Percentiles rank a stretch among this genome's conserved stretches.
Evolutionary conservation across 2,888 invertebrate genomes (phyloP).

Genomic region (Lithophane ornitopus): DNA sequence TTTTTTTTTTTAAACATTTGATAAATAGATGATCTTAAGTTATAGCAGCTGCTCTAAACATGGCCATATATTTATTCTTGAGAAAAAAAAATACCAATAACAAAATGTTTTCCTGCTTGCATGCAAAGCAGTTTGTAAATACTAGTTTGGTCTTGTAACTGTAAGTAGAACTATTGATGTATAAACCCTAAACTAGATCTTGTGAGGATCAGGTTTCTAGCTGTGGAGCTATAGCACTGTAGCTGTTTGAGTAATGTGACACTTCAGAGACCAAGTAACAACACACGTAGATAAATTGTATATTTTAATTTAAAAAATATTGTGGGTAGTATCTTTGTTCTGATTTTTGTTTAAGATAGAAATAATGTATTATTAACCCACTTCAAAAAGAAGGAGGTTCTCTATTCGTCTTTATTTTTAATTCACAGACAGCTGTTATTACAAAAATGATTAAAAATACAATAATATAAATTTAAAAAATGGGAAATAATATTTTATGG

Average conservation of each 20-base stretch:
- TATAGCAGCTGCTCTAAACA: background rate
- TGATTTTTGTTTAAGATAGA: background rate
- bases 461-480: too few species aligned
- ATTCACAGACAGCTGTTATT: background rate
- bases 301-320: slow-evolving; percentile 11
- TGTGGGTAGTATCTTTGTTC: background rate
- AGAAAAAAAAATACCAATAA: background rate
- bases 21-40: background rate
- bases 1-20: too few species aligned
- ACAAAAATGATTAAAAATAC: background rate
- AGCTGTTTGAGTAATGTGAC: slow-evolving; percentile 27
- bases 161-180: background rate
- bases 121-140: background rate
- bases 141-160: background rate
- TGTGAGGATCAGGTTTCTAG: slow-evolving; percentile 21
- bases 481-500: background rate
- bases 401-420: background rate
- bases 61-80: background rate
- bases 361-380: background rate
- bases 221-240: background rate
- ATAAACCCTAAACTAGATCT: slow-evolving; percentile 30
- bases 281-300: background rate
- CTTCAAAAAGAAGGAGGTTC: too few species aligned
- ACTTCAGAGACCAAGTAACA: slow-evolving; percentile 5
- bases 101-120: background rate